Evolutionary conservation across 2,797 vertebrate genomes (phyloP), one percentile per base, ranked within the genome.

Genomic region (Phrynocephalus vlangalii): DNA sequence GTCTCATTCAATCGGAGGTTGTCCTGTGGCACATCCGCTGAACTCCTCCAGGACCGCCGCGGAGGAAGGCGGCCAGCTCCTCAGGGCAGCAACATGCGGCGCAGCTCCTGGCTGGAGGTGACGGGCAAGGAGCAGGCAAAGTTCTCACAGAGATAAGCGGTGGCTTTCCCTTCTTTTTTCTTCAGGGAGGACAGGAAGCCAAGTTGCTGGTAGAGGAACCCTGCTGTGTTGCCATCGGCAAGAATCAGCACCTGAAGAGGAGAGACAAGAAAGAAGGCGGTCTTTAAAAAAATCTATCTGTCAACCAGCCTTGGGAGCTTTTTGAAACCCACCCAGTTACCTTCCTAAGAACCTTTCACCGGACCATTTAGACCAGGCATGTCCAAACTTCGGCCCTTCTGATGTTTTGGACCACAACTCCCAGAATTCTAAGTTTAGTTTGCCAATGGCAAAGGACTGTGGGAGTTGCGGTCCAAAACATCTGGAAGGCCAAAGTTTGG

Each of bases 91-190:
- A 99, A 97, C 26, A 97, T 94, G 80, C 94, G 96, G 28, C 95
- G 96, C n/a, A 99, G 96, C 60, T 98, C 98, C 86, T 96, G 96
- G 33, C 97, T 95, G 11, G 98, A 97, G 0, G 97, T 98, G 95
- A 99, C 90, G 0, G 98, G 98, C 91, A 98, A 95, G 1, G 98
- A 97, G 88, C 98, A 99, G 80, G 97, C 82, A 28, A 98, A 98
- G 95, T 98, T 97, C 96, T 98, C 97, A 95, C 97, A 99, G 87
- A 98, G 81, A 1, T 98, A 98, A n/a, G 97, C 98, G 0, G 98
- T 98, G 66, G 97, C 97, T 38, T 95, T 97, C 0, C 96, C 96
- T 0, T 97, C 97, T 89, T 96, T 96, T 72, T 95, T 93, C 81
- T 95, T 90, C 95, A 99, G 94, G 78, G 97, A 97, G 1, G 95